These are phyloP conservation scores for Macquaria australasica DNA, from an alignment of 2,113 vertebrate species.

Conservation along the genomic window DNA sequence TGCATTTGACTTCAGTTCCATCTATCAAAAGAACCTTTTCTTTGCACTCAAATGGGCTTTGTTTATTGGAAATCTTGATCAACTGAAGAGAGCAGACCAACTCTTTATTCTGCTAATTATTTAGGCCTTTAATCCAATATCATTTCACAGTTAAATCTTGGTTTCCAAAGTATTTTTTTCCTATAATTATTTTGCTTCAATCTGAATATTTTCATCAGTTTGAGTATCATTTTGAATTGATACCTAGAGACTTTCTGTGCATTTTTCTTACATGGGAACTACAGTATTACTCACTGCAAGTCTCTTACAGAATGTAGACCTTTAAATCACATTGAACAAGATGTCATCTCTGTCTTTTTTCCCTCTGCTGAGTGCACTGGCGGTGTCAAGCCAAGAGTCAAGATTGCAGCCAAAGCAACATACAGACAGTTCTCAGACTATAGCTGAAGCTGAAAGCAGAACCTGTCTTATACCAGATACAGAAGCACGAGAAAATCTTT, in stretches of 20 bases:
- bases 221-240: neutral
- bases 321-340: neutral
- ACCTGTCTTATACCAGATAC: neutral
- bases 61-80: neutral
- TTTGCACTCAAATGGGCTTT: neutral
- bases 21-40: neutral
- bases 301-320: neutral
- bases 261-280: neutral
- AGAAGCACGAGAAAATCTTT: neutral
- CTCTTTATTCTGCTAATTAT: neutral
- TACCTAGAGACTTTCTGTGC: neutral
- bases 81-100: neutral
- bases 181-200: neutral
- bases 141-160: neutral
- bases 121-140: no score
- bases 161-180: neutral
- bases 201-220: neutral
- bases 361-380: neutral
- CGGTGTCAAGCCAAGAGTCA: neutral
- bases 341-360: neutral
- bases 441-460: neutral
- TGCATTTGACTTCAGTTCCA: neutral
- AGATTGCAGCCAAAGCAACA: slow-evolving; percentile 1
- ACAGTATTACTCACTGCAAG: neutral
- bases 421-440: neutral